Evolutionary conservation across 2,888 invertebrate genomes (phyloP).

Genomic region (Steinernema carpocapsae): DNA sequence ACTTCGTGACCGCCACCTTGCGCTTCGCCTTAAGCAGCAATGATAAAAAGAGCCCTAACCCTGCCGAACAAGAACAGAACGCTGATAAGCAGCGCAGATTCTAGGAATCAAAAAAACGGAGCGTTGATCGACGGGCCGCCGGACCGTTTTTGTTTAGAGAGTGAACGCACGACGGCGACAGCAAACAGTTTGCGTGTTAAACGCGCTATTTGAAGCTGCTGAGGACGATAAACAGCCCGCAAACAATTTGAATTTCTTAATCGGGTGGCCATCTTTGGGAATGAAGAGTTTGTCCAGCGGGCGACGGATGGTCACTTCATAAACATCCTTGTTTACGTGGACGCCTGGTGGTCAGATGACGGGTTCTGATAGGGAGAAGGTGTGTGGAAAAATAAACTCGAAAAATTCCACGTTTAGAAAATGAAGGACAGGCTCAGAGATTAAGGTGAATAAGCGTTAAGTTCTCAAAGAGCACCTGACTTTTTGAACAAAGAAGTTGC

Average conservation of each 20-base stretch:
- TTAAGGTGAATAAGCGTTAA: no score
- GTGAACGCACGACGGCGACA: not conserved
- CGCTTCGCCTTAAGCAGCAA: not conserved
- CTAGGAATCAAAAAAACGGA: constrained; percentile 12
- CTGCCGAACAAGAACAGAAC: not conserved
- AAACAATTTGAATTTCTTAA: constrained; percentile 28
- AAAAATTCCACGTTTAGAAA: no score
- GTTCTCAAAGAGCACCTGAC: no score
- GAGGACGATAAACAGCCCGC: constrained; percentile 17
- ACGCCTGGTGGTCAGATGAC: no score
- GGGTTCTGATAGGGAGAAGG: no score
- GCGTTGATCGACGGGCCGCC: constrained; percentile 10
- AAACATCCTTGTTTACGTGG: no score
- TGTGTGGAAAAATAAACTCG: no score
- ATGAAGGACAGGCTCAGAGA: no score
- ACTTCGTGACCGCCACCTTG: not conserved
- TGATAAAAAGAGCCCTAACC: not conserved
- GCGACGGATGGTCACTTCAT: constrained; percentile 5
- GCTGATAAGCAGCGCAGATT: constrained; percentile 5
- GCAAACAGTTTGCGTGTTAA: not conserved
- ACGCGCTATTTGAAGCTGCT: constrained; percentile 17
- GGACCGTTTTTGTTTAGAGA: constrained; percentile 1
- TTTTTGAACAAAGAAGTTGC: no score
- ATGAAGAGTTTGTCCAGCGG: no score
- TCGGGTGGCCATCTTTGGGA: constrained; percentile 4